Conservation (phyloP, 2,113 vertebrate species). For the Hirundichthys speculiger region DNA sequence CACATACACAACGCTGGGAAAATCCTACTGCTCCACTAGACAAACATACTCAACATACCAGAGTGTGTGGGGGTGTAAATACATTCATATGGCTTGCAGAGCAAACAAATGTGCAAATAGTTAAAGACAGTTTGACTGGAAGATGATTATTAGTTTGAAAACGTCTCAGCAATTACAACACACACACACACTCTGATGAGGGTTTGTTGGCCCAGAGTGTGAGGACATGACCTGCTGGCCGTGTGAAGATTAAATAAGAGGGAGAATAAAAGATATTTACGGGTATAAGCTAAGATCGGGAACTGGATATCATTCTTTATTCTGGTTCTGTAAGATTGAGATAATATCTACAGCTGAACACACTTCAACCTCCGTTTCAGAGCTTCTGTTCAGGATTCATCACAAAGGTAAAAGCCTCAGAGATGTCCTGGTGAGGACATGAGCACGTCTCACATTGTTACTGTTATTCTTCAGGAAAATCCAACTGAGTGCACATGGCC, state of each 20-base stretch:
- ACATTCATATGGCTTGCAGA: neutral
- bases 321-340: constrained; percentile 36
- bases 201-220: constrained; percentile 2
- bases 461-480: too few relatives aligned
- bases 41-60: constrained; percentile 51
- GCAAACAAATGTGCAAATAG: constrained; percentile 14
- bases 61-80: constrained; percentile 11
- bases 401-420: neutral
- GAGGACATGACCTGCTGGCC: too few relatives aligned
- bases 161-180: constrained; percentile 23
- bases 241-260: constrained; percentile 20
- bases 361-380: constrained; percentile 23
- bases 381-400: neutral
- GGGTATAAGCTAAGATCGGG: constrained; percentile 33
- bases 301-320: constrained; percentile 15
- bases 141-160: constrained; percentile 40
- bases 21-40: constrained; percentile 9
- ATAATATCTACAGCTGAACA: constrained; percentile 32
- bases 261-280: constrained; percentile 20
- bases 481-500: too few relatives aligned
- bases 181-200: constrained; percentile 8
- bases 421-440: too few relatives aligned
- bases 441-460: too few relatives aligned
- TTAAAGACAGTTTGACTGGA: constrained; percentile 49
- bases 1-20: constrained; percentile 17